Evolutionary conservation across 2,797 vertebrate species (phyloP).

Genomic region (Betta splendens): DNA sequence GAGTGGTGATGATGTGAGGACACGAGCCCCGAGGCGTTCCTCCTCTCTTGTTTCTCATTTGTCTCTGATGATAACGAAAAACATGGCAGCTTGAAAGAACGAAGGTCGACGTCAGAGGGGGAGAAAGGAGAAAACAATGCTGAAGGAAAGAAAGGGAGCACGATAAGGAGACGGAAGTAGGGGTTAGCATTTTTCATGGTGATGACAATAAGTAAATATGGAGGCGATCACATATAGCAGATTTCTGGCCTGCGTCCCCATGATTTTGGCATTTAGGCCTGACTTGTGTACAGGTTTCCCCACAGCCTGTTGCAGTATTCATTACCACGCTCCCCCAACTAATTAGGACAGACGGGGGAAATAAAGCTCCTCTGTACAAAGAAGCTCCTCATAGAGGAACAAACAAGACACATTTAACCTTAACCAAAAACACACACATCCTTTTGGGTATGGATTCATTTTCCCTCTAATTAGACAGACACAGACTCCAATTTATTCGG

Average conservation of each 20-base stretch:
- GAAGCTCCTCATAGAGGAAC: slow-evolving; percentile 32
- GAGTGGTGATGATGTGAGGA: slow-evolving; percentile 72
- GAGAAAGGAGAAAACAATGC: slow-evolving; percentile 30
- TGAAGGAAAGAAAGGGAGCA: slow-evolving; percentile 24
- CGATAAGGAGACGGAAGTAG: slow-evolving; percentile 34
- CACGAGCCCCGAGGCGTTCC: slow-evolving; percentile 68
- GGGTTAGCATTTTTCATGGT: slow-evolving; percentile 53
- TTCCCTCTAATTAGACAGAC: slow-evolving; percentile 32
- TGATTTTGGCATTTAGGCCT: slow-evolving; percentile 47
- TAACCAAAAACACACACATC: slow-evolving; percentile 31
- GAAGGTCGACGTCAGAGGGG: slow-evolving; percentile 48
- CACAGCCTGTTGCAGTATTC: slow-evolving; percentile 53
- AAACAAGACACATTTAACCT: slow-evolving; percentile 25
- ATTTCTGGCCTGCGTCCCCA: slow-evolving; percentile 45
- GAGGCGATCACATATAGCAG: slow-evolving; percentile 25
- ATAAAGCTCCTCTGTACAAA: slow-evolving; percentile 46
- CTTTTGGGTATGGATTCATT: slow-evolving; percentile 23
- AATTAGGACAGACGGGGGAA: slow-evolving; percentile 52
- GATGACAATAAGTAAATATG: slow-evolving; percentile 50
- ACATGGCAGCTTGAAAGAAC: slow-evolving; percentile 65
- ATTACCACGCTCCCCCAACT: slow-evolving; percentile 41
- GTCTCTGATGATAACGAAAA: slow-evolving; percentile 75
- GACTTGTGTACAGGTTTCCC: slow-evolving; percentile 44
- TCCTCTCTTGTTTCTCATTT: slow-evolving; percentile 71
- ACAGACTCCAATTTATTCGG: slow-evolving; percentile 16